These are phyloP conservation scores for Lacerta agilis DNA, from an alignment of 2,797 vertebrate species.

Conservation along the genomic window DNA sequence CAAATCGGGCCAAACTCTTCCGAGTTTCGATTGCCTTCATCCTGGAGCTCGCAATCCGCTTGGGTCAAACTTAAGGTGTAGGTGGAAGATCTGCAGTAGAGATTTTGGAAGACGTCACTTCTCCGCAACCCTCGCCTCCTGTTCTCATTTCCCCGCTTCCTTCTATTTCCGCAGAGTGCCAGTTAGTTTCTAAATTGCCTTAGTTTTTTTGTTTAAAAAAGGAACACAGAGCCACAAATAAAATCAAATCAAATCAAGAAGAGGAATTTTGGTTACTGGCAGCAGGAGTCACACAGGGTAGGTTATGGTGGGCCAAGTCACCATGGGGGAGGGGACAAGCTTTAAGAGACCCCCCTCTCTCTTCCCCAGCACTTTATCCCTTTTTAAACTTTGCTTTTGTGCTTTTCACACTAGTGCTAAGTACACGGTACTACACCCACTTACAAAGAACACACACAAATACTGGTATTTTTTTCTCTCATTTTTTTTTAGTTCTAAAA, in stretches of 20 bases:
- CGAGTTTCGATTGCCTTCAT: not conserved
- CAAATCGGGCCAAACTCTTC: not conserved
- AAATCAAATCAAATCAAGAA: not conserved
- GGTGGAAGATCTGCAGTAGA: not conserved
- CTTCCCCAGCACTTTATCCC: not conserved
- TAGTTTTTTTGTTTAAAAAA: not conserved
- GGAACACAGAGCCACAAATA: not conserved
- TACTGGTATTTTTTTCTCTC: slow-evolving; percentile 15
- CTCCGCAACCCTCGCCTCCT: not conserved
- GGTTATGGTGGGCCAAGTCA: not conserved
- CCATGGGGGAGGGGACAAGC: not conserved
- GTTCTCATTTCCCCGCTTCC: not conserved
- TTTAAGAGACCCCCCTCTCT: not conserved
- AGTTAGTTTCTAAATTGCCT: not conserved
- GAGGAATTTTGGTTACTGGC: not conserved
- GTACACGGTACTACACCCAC: slow-evolving; percentile 73
- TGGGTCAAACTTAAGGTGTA: not conserved
- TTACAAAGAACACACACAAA: slow-evolving; percentile 54
- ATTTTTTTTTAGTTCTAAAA: slow-evolving; percentile 55
- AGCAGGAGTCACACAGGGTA: not conserved
- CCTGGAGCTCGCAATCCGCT: not conserved
- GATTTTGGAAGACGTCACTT: not conserved
- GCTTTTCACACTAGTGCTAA: slow-evolving; percentile 71
- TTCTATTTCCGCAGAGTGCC: not conserved
- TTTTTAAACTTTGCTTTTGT: slow-evolving; percentile 43